Evolutionary conservation across 2,113 vertebrate species (phyloP).

Genomic region (Apaloderma vittatum): DNA sequence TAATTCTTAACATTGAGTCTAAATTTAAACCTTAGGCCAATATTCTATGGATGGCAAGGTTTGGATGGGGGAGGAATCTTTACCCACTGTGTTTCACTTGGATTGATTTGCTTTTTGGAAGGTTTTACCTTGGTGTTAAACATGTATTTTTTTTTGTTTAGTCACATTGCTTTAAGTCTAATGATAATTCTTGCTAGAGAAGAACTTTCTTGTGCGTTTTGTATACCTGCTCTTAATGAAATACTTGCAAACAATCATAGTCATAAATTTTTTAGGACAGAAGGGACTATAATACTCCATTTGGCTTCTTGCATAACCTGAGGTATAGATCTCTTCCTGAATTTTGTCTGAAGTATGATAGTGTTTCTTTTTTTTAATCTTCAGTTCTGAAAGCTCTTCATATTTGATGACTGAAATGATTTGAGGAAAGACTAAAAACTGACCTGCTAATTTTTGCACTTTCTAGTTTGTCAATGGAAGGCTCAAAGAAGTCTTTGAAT

Average conservation of each 20-base stretch:
- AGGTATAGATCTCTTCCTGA: neutral
- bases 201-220: neutral
- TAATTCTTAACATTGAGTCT: neutral
- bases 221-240: neutral
- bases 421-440: neutral
- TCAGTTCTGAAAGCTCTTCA: neutral
- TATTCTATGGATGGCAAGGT: neutral
- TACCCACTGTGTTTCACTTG: neutral
- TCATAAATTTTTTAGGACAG: constrained; percentile 36
- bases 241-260: constrained; percentile 16
- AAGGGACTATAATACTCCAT: neutral
- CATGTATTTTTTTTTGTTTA: neutral
- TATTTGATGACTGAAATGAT: neutral
- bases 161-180: neutral
- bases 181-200: neutral
- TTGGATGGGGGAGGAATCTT: neutral
- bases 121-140: neutral
- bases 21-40: neutral
- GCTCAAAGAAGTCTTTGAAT: neutral
- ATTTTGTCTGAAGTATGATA: constrained; percentile 1
- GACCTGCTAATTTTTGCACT: neutral
- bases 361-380: neutral
- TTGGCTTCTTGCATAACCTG: constrained; percentile 8
- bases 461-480: neutral
- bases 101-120: neutral